Percentiles rank a stretch among this genome's conserved stretches.
phyloP scores from a whole-genome alignment of 2,888 invertebrate genomes.

The Gryllus longicercus region DNA sequence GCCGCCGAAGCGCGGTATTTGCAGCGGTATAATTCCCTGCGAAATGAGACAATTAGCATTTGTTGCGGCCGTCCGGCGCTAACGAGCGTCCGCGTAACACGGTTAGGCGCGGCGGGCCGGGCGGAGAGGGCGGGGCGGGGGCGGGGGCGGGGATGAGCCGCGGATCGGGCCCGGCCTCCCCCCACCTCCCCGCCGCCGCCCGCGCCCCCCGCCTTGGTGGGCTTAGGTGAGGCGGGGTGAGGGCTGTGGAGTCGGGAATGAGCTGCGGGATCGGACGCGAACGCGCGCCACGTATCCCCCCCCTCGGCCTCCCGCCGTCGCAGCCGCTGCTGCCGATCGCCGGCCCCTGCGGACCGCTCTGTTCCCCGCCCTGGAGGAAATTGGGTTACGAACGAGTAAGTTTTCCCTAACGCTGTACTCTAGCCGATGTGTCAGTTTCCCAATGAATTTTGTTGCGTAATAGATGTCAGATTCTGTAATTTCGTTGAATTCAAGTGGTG shows the following conservation, averaged over 20 bases:
- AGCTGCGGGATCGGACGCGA: background rate
- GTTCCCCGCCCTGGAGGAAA: no score
- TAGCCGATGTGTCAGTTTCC: no score
- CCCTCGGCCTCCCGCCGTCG: background rate
- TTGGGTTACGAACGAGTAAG: no score
- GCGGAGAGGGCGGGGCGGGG: background rate
- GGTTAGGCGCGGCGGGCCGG: background rate
- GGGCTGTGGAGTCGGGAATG: no score
- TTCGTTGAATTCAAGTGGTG: no score
- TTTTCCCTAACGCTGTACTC: no score
- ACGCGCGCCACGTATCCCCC: background rate
- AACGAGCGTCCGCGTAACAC: background rate
- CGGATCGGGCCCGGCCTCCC: background rate
- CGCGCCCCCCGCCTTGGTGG: no score
- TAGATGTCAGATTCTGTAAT: no score
- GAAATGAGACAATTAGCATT: constrained; percentile 17
- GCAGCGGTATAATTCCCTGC: constrained; percentile 17
- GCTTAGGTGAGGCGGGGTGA: no score
- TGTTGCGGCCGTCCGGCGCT: constrained; percentile 8
- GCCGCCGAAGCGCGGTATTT: constrained; percentile 17
- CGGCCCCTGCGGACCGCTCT: no score
- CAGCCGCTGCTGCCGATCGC: background rate
- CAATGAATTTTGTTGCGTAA: no score
- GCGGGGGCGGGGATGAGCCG: background rate
- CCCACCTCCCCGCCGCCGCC: no score